Conservation (phyloP, 2,888 invertebrate species). For the Nymphalis c-album region DNA sequence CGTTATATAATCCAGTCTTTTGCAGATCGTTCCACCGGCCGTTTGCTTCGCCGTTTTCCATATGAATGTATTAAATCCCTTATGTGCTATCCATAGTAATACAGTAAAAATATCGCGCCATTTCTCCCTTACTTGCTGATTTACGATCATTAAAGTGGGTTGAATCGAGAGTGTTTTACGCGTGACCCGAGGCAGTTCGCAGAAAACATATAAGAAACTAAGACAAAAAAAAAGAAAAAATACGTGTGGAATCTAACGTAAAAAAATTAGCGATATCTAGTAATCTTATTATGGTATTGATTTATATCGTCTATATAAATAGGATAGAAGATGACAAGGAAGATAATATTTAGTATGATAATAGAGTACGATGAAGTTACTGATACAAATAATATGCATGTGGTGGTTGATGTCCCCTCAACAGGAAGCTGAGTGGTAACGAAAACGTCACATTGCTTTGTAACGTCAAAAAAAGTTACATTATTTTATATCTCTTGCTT, state of each 20-base stretch:
- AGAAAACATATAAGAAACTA: conserved; percentile 32
- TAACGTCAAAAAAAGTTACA: too few species aligned
- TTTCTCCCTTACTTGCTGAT: conserved; percentile 42
- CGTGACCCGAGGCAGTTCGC: conserved; percentile 30
- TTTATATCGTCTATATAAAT: too few species aligned
- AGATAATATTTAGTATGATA: too few species aligned
- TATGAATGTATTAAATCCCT: conserved; percentile 50
- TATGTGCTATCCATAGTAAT: conserved; percentile 46
- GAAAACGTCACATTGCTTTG: too few species aligned
- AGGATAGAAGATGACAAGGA: too few species aligned
- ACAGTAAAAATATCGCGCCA: conserved; percentile 47
- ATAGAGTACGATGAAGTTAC: too few species aligned
- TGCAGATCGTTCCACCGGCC: conserved; percentile 31
- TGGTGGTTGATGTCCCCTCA: too few species aligned
- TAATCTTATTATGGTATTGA: background rate
- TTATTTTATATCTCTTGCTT: too few species aligned
- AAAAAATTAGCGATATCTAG: background rate
- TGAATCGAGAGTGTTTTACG: conserved; percentile 42
- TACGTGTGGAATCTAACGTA: conserved; percentile 2
- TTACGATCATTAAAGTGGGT: conserved; percentile 43
- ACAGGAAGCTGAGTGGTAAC: too few species aligned
- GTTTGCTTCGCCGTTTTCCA: conserved; percentile 41
- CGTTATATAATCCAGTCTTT: conserved; percentile 30
- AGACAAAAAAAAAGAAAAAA: too few species aligned
- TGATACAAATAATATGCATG: too few species aligned